Percentiles rank a stretch among this genome's conserved stretches.
Conservation (phyloP, 2,888 invertebrate species). For the Schrankia costaestrigalis region DNA sequence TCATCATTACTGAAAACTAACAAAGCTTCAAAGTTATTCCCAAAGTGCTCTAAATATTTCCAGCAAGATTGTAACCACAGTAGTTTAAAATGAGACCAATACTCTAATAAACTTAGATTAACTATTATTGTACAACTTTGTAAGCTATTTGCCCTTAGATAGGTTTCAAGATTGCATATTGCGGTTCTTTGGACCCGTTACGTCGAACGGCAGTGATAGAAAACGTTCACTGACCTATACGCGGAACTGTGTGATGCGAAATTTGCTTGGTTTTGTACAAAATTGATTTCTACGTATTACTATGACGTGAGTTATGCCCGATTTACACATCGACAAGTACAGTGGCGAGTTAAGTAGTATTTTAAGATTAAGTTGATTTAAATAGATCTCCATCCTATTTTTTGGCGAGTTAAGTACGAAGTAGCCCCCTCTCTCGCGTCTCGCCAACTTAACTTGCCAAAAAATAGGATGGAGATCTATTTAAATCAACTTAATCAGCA, state of each 20-base stretch:
- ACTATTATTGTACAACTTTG: slow-evolving; percentile 29
- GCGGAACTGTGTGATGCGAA: slow-evolving; percentile 48
- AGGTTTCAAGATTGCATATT: slow-evolving; percentile 23
- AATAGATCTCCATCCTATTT: no score
- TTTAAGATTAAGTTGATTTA: no score
- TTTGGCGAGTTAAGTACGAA: no score
- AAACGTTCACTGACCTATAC: slow-evolving; percentile 50
- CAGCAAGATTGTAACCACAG: slow-evolving; percentile 4
- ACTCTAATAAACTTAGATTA: slow-evolving; percentile 23
- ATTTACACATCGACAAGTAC: no score
- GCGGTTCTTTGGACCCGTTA: slow-evolving; percentile 33
- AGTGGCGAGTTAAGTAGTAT: no score
- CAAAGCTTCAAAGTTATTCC: no score
- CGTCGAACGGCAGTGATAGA: slow-evolving; percentile 17
- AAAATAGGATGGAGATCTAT: no score
- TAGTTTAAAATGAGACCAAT: slow-evolving; percentile 19
- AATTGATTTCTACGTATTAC: slow-evolving; percentile 25
- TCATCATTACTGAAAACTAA: no score
- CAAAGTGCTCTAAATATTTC: no score
- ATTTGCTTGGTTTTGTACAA: slow-evolving; percentile 44
- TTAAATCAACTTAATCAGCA: no score
- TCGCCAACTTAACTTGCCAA: no score
- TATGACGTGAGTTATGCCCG: slow-evolving; percentile 1
- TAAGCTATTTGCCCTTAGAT: slow-evolving; percentile 25
- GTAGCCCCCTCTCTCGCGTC: no score